These are phyloP conservation scores for Pantherophis alleghaniensis DNA, from an alignment of 2,797 vertebrate genomes.

Conservation along the genomic window DNA sequence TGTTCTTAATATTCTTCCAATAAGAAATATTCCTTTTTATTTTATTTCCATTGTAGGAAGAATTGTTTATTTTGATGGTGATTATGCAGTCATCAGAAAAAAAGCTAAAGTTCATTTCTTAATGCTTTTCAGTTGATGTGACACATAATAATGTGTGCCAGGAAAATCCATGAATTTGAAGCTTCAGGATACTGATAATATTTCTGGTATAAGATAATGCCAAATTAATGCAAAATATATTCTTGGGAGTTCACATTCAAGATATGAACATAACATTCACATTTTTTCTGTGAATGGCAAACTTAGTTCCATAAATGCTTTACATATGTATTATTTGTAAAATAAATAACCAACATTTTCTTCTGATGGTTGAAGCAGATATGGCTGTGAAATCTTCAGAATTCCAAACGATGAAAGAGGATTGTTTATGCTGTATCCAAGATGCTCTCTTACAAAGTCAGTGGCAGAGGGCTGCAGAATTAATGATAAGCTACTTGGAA, in stretches of 20 bases:
- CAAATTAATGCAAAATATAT: not conserved
- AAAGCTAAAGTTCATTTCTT: not conserved
- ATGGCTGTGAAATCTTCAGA: constrained; percentile 55
- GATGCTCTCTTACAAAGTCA: constrained; percentile 82
- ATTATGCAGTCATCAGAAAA: not conserved
- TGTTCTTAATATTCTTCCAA: not conserved
- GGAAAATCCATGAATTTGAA: not conserved
- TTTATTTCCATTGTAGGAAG: not conserved
- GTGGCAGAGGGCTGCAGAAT: constrained; percentile 84
- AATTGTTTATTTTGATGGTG: not conserved
- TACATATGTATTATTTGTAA: not conserved
- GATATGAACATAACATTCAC: not conserved
- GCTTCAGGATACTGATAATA: not conserved
- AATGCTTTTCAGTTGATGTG: not conserved
- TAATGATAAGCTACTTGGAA: constrained; percentile 79
- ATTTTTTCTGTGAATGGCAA: not conserved
- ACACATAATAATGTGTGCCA: not conserved
- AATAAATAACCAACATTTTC: not conserved
- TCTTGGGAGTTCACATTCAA: not conserved
- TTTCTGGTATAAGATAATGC: not conserved
- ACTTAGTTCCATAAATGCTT: not conserved
- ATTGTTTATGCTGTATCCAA: constrained; percentile 78
- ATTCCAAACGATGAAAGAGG: constrained; percentile 72
- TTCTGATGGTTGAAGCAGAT: constrained; percentile 47
- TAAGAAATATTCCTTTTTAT: not conserved